Percentiles rank a stretch among this genome's conserved stretches.
Conservation (phyloP, 1,140 invertebrate genomes). For the Cydia splendana region DNA sequence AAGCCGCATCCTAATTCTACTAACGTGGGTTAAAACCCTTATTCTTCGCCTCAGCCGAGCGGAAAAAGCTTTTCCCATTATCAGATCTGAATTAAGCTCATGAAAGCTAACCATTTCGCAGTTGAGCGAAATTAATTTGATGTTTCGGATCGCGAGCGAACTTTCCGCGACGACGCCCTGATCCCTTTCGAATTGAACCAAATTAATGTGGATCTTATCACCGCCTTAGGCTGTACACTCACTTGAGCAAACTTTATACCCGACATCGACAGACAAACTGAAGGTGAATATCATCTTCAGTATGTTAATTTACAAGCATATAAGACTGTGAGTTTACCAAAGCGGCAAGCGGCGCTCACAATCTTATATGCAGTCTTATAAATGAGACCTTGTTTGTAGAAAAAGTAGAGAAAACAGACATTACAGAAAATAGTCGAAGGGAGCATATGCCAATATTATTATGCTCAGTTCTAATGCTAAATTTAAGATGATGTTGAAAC, state of each 20-base stretch:
- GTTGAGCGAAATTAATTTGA: slow-evolving; percentile 32
- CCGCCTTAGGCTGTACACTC: background rate
- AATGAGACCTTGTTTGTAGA: no score
- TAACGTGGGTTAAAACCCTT: background rate
- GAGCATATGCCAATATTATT: background rate
- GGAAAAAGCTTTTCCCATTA: slow-evolving; percentile 12
- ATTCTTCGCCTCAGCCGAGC: background rate
- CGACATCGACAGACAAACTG: background rate
- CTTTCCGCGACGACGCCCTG: slow-evolving; percentile 14
- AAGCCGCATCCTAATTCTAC: background rate
- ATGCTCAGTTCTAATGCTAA: no score
- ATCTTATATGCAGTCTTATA: no score
- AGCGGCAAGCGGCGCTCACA: no score
- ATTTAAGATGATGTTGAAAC: no score
- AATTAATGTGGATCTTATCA: slow-evolving; percentile 38
- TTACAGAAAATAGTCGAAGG: no score
- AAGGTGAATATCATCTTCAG: no score
- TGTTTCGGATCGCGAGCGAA: slow-evolving; percentile 27
- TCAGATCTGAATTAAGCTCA: slow-evolving; percentile 24
- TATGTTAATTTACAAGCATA: no score
- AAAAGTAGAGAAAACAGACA: background rate
- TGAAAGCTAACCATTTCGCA: slow-evolving; percentile 32
- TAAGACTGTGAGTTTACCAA: background rate
- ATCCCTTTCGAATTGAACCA: slow-evolving; percentile 38
- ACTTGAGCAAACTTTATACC: background rate